These are phyloP conservation scores for Girardia tigrina DNA, from an alignment of 2,888 invertebrate species.

Conservation along the genomic window DNA sequence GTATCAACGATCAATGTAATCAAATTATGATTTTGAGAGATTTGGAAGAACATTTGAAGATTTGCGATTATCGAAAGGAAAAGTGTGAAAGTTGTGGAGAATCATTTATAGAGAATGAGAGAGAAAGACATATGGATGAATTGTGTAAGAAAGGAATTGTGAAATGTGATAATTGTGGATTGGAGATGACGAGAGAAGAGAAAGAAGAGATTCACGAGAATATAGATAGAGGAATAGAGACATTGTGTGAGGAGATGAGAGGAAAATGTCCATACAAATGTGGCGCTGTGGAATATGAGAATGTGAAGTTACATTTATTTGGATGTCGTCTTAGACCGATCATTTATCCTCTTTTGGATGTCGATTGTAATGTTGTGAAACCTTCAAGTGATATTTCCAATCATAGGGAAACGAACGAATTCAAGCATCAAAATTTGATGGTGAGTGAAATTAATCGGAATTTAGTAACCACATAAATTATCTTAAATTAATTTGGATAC, in stretches of 20 bases:
- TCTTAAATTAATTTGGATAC: too few species aligned
- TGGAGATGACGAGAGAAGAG: neutral
- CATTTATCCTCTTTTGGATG: neutral
- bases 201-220: neutral
- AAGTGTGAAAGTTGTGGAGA: neutral
- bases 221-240: slow-evolving; percentile 6
- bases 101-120: neutral
- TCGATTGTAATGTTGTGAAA: neutral
- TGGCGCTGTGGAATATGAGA: neutral
- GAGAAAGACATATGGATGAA: neutral
- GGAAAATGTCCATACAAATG: neutral
- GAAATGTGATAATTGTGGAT: neutral
- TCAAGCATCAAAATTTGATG: neutral
- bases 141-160: neutral
- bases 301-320: neutral
- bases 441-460: neutral
- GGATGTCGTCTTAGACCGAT: neutral
- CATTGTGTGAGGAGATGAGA: neutral
- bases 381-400: neutral
- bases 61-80: neutral
- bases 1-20: neutral
- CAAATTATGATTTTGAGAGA: neutral
- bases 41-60: neutral
- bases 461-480: too few species aligned
- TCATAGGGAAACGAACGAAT: neutral